Conservation (phyloP, 1,140 invertebrate genomes). For the Ostrea edulis region DNA sequence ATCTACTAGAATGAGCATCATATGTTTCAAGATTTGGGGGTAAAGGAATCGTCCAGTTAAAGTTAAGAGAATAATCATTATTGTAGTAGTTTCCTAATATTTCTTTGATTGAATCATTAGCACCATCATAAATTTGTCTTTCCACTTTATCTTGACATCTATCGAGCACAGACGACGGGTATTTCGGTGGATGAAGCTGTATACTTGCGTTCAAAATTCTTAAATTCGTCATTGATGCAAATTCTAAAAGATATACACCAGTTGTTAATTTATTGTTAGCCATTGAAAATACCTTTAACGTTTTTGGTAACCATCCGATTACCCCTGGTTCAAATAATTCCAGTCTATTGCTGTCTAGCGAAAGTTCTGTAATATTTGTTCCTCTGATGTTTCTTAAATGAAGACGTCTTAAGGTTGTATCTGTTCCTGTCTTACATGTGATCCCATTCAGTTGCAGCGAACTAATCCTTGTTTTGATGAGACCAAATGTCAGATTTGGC, state of each 20-base stretch:
- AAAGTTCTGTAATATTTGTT: too few relatives aligned
- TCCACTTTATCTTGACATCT: background rate
- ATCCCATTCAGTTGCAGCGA: background rate
- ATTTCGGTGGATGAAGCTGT: background rate
- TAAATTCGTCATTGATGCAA: background rate
- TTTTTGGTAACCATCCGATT: background rate
- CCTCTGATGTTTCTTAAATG: background rate
- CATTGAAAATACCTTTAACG: background rate
- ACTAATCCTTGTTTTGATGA: background rate
- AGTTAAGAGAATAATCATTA: background rate
- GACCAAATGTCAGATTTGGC: background rate
- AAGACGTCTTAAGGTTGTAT: background rate
- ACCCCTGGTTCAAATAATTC: slow-evolving; percentile 6
- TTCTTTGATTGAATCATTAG: background rate
- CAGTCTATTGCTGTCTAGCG: background rate
- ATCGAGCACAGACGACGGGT: background rate
- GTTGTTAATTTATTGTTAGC: background rate
- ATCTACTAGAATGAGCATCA: background rate
- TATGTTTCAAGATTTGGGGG: too few relatives aligned
- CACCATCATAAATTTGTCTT: background rate
- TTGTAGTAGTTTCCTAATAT: background rate
- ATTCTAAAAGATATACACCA: background rate
- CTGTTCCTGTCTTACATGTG: background rate
- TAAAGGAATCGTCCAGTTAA: background rate
- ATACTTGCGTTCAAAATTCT: background rate